A percentile compares a stretch with the other conserved stretches of the same genome.
Evolutionary conservation across 1,140 invertebrate species (phyloP).

Genomic region (Bombus vancouverensis): DNA sequence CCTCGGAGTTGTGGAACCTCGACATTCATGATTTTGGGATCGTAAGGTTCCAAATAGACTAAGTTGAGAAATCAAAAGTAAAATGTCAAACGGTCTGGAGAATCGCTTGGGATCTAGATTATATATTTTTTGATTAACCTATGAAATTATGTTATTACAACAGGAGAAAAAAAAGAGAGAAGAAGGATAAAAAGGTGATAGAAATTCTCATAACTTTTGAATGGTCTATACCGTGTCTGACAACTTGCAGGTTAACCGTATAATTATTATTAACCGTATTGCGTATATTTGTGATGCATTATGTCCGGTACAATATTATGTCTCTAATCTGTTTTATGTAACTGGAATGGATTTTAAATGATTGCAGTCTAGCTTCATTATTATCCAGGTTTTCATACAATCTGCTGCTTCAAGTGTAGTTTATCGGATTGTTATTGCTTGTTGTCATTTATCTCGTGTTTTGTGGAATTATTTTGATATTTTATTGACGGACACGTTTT

Average conservation of each 20-base stretch:
- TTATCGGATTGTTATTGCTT: not conserved
- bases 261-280: not conserved
- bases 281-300: not conserved
- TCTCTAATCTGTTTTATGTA: not conserved
- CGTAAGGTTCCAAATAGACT: not conserved
- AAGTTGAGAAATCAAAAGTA: not conserved
- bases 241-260: not conserved
- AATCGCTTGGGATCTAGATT: not conserved
- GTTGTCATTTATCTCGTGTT: not conserved
- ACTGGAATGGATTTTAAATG: not conserved
- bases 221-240: not conserved
- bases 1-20: not conserved
- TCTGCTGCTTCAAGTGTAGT: not conserved
- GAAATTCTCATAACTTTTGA: not conserved
- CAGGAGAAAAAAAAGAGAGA: too few relatives aligned
- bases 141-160: too few relatives aligned
- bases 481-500: not conserved
- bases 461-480: not conserved
- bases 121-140: too few relatives aligned
- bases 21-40: not conserved
- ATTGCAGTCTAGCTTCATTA: not conserved
- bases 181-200: too few relatives aligned
- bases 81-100: too few relatives aligned
- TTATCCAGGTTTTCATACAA: not conserved
- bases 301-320: not conserved